These are phyloP conservation scores for Melospiza georgiana DNA, from an alignment of 2,113 vertebrate species.

Conservation along the genomic window DNA sequence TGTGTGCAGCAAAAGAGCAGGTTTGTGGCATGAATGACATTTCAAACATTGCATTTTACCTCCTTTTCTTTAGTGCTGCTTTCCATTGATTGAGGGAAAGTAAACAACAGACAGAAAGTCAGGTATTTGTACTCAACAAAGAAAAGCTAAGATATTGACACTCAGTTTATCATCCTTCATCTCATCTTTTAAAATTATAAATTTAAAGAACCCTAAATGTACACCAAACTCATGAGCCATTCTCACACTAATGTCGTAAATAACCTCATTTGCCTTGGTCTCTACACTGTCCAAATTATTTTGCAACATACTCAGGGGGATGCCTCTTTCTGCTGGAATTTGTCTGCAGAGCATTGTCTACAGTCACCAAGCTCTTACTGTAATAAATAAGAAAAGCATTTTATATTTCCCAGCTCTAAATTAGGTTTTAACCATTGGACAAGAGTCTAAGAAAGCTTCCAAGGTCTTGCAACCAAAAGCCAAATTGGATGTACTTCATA, in stretches of 20 bases:
- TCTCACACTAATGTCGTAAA: not conserved
- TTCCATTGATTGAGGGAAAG: not conserved
- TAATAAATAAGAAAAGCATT: not conserved
- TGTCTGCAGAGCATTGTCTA: not conserved
- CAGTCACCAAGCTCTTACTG: not conserved
- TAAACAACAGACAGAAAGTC: not conserved
- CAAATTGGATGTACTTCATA: not conserved
- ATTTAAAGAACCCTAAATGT: not conserved
- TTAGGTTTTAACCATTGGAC: not conserved
- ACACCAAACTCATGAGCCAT: not conserved
- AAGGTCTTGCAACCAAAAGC: not conserved
- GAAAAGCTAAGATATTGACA: not conserved
- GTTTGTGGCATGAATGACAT: not conserved
- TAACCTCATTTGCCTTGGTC: not conserved
- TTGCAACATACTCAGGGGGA: not conserved
- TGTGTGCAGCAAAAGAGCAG: not conserved
- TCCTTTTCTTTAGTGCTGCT: not conserved
- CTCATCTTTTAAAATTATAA: not conserved
- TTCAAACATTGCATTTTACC: not conserved
- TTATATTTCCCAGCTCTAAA: not conserved
- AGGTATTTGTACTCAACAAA: not conserved
- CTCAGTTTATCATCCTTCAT: not conserved
- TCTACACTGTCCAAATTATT: not conserved
- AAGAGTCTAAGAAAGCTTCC: not conserved
- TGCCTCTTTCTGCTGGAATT: not conserved